Base-by-base conservation (phyloP, 2,797 vertebrate species). In the Sylvilagus floridanus region DNA sequence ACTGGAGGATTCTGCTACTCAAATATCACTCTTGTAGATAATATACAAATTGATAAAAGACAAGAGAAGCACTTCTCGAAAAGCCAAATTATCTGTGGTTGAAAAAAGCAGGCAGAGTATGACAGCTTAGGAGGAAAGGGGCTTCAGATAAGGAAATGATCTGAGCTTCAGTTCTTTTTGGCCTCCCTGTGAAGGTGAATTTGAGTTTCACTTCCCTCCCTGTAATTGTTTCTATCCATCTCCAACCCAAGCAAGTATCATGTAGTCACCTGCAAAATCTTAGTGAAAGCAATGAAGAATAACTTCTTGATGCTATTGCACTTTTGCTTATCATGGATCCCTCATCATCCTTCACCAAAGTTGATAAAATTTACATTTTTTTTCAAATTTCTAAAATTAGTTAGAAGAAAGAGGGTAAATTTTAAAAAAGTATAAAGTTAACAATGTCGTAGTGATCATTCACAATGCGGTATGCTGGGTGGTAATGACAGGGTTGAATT, bases 21-120 rank as follows among this genome's bases (percentile, higher is more conserved):
- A 0, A 83, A 30, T 68, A 60, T 89, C 50, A 69, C 17, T 13
- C 75, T 78, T 32, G 14, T 47, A 84, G 66, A 71, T 73, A 86
- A 91, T 91, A 37, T 47, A 50, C 35, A 91, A 92, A 66, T 65
- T 54, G 60, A 82, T 96, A 95, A 84, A 83, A 89, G 72, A 84
- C 47, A 86, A 94, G 85, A 17, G 30, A 92, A 92, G 63, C 11
- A 62, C 71, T 95, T 89, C 71, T 66, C 21, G 7, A n/a, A 89
- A 78, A 91, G 86, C 16, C 42, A 88, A 37, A 77, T 82, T 81
- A 89, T 82, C 82, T 94, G 50, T 52, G 63, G 62, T n/a, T 71
- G 35, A n/a, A 77, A 92, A 47, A 94, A 28, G 30, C 35, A 60
- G 37, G 30, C 69, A 47, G 57, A 79, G 28, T 72, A 35, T 82